These are phyloP conservation scores for Zhuqinia jingwanae DNA, from an alignment of 2,888 invertebrate genomes.

Conservation along the genomic window DNA sequence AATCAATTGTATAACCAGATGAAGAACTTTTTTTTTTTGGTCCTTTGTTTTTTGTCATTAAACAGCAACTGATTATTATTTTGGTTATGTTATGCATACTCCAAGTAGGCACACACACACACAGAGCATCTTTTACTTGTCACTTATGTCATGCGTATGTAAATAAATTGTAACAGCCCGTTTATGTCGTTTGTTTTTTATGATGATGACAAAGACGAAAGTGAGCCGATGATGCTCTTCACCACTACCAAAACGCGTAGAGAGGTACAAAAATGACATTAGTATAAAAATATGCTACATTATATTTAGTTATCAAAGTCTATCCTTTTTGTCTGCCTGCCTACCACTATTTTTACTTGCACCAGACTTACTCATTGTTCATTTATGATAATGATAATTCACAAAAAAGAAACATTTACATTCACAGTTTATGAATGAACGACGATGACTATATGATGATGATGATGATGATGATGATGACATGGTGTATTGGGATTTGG, in stretches of 20 bases:
- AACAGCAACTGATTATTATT: conserved; percentile 10
- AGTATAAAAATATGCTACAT: too few relatives aligned
- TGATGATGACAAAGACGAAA: background rate
- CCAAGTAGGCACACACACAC: background rate
- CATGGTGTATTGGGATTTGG: conserved; percentile 9
- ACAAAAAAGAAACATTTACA: background rate
- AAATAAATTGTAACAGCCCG: background rate
- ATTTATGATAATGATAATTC: background rate
- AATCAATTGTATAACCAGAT: conserved; percentile 56
- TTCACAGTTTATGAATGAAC: conserved; percentile 9
- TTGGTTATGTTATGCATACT: background rate
- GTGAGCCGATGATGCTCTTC: conserved; percentile 1
- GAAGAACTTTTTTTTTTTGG: too few relatives aligned
- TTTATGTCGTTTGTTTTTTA: background rate
- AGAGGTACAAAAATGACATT: background rate
- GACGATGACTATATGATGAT: too few relatives aligned
- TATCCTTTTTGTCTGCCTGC: background rate
- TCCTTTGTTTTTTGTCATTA: conserved; percentile 17
- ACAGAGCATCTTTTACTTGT: background rate
- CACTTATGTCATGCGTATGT: conserved; percentile 33
- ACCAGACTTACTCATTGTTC: background rate
- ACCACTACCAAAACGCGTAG: too few relatives aligned
- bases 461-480: too few relatives aligned
- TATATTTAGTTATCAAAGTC: background rate
- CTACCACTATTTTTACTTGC: conserved; percentile 2